Evolutionary conservation across 2,113 vertebrate genomes (phyloP).

Genomic region (Proterorhinus semilunaris): DNA sequence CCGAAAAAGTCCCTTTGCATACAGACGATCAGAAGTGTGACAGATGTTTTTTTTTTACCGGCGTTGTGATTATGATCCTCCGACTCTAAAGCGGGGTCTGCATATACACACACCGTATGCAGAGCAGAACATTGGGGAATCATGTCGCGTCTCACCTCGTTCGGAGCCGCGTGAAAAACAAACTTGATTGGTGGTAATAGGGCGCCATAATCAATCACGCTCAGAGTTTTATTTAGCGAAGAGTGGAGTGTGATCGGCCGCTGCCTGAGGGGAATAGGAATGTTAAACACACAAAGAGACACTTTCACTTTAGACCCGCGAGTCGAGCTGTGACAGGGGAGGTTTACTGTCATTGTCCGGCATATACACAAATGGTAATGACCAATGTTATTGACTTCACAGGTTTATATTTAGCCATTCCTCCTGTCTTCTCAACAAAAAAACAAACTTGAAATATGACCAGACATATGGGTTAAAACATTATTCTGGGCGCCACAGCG

Average conservation of each 20-base stretch:
- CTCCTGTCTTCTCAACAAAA: no score
- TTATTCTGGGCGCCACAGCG: no score
- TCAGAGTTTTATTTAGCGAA: slow-evolving; percentile 52
- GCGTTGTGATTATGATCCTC: slow-evolving; percentile 34
- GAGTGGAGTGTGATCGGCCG: slow-evolving; percentile 49
- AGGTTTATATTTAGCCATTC: no score
- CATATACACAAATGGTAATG: no score
- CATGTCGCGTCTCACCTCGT: slow-evolving; percentile 13
- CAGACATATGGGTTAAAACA: no score
- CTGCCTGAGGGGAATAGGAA: slow-evolving; percentile 39
- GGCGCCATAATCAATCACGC: slow-evolving; percentile 59
- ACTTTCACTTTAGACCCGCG: not conserved
- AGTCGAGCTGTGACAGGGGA: no score
- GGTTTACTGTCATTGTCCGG: no score
- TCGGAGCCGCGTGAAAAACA: slow-evolving; percentile 50
- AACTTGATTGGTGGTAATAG: slow-evolving; percentile 47
- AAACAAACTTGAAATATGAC: no score
- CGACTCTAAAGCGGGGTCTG: slow-evolving; percentile 49
- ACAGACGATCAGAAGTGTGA: slow-evolving; percentile 3
- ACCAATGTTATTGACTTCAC: no score
- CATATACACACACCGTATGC: slow-evolving; percentile 29
- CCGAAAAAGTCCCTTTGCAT: not conserved
- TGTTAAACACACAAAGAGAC: not conserved
- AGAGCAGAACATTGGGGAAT: slow-evolving; percentile 29
- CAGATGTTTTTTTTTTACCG: slow-evolving; percentile 15